Percentiles rank a stretch among this genome's conserved stretches.
Evolutionary conservation across 2,888 invertebrate genomes (phyloP).

Genomic region (Drosophila birchii): DNA sequence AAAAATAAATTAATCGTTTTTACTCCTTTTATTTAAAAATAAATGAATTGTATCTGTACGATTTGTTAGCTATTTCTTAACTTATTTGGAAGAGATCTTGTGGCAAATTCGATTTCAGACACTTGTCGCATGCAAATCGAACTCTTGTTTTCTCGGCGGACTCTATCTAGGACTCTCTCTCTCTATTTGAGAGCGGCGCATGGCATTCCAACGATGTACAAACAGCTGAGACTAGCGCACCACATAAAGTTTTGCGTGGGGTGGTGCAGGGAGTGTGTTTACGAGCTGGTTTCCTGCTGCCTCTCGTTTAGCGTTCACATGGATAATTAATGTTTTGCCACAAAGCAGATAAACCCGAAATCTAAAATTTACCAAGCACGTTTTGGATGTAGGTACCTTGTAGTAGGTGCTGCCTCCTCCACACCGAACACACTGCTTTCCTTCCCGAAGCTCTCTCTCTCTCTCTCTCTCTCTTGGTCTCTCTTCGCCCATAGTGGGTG

Average conservation of each 20-base stretch:
- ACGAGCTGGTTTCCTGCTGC: slow-evolving; percentile 43
- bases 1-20: neutral
- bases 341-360: slow-evolving; percentile 39
- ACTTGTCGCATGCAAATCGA: slow-evolving; percentile 70
- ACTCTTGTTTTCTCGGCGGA: neutral
- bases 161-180: slow-evolving; percentile 10
- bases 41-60: neutral
- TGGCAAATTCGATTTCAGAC: slow-evolving; percentile 34
- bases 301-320: slow-evolving; percentile 27
- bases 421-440: slow-evolving; percentile 3
- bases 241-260: slow-evolving; percentile 33
- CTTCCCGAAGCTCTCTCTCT: neutral
- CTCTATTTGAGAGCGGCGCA: slow-evolving; percentile 17
- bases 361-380: slow-evolving; percentile 24
- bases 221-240: slow-evolving; percentile 47
- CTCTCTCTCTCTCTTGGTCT: slow-evolving; percentile 5
- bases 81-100: neutral
- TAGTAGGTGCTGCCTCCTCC: neutral
- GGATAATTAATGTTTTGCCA: slow-evolving; percentile 49
- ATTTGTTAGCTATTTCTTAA: neutral
- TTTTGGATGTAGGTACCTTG: slow-evolving; percentile 8
- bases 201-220: slow-evolving; percentile 39
- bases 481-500: slow-evolving; percentile 27
- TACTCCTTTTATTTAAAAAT: neutral
- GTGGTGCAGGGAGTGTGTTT: slow-evolving; percentile 29